A percentile compares a stretch with the other conserved stretches of the same genome.
Evolutionary conservation across 2,113 vertebrate genomes (phyloP).

Genomic region (Crotalus tigris): DNA sequence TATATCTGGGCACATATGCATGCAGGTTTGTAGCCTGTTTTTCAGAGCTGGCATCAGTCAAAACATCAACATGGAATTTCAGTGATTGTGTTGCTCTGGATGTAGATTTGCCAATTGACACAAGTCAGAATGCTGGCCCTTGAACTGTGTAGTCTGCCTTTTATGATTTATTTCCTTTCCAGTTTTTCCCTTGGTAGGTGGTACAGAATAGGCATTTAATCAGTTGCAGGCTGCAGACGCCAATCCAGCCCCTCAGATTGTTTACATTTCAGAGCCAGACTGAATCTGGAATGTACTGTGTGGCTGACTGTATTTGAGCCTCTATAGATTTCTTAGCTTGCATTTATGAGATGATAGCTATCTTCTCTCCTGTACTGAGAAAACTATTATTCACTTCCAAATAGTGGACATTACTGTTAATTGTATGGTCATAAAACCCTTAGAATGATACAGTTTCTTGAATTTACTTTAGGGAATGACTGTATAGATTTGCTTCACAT

Average conservation of each 20-base stretch:
- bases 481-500: background rate
- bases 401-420: constrained; percentile 8
- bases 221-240: constrained; percentile 48
- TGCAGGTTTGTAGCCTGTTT: background rate
- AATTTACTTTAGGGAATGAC: background rate
- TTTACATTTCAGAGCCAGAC: constrained; percentile 57
- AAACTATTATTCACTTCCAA: constrained; percentile 41
- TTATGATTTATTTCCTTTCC: constrained; percentile 33
- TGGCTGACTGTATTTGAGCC: constrained; percentile 41
- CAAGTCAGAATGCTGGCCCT: constrained; percentile 8
- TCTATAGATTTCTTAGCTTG: constrained; percentile 27
- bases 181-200: constrained; percentile 55
- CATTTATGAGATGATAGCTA: constrained; percentile 35
- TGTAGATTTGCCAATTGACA: background rate
- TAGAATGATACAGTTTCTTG: constrained; percentile 8
- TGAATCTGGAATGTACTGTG: constrained; percentile 50
- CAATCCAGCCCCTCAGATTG: constrained; percentile 39
- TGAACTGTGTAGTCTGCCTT: constrained; percentile 10
- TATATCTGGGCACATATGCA: background rate
- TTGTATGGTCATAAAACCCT: constrained; percentile 27
- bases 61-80: background rate
- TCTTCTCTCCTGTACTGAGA: constrained; percentile 31
- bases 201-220: constrained; percentile 57
- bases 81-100: rapidly evolving
- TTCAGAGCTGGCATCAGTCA: background rate